Conservation (phyloP, 2,113 vertebrate genomes). For the Chelonoidis abingdonii region DNA sequence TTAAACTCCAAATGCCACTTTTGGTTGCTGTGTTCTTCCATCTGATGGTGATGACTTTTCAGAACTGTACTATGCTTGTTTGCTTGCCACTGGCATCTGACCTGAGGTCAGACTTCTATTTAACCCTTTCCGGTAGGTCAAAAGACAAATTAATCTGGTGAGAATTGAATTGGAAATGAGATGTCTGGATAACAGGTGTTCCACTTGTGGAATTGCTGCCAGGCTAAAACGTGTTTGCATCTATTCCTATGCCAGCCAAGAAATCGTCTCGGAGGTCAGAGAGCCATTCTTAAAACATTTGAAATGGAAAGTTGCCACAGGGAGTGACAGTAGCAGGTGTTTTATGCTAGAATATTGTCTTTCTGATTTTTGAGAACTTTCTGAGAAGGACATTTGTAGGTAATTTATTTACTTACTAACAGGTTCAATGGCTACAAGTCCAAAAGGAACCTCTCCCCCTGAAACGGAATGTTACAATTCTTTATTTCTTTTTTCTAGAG, state of each 20-base stretch:
- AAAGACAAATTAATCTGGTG: slow-evolving; percentile 81
- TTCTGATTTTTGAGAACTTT: not conserved
- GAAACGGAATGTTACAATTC: slow-evolving; percentile 38
- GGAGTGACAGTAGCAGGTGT: slow-evolving; percentile 80
- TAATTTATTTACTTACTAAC: slow-evolving; percentile 41
- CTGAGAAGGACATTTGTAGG: slow-evolving; percentile 20
- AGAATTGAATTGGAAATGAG: slow-evolving; percentile 82
- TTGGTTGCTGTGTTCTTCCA: slow-evolving; percentile 38
- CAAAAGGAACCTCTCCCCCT: slow-evolving; percentile 24
- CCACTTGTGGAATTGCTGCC: slow-evolving; percentile 76
- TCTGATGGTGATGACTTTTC: slow-evolving; percentile 67
- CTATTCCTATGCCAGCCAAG: slow-evolving; percentile 77
- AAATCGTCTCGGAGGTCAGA: slow-evolving; percentile 76
- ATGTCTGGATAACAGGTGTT: slow-evolving; percentile 89
- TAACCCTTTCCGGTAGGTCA: slow-evolving; percentile 87
- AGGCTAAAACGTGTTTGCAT: slow-evolving; percentile 79
- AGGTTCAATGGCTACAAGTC: slow-evolving; percentile 9
- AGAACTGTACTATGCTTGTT: slow-evolving; percentile 78
- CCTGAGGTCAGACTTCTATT: slow-evolving; percentile 82
- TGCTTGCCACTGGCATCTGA: slow-evolving; percentile 85
- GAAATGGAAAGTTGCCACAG: slow-evolving; percentile 63
- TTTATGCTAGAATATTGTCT: slow-evolving; percentile 50
- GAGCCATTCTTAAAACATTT: slow-evolving; percentile 78
- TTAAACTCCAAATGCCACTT: slow-evolving; percentile 69
- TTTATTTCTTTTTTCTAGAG: slow-evolving; percentile 80